phyloP scores from a whole-genome alignment of 2,888 invertebrate species.

The Clunio marinus region DNA sequence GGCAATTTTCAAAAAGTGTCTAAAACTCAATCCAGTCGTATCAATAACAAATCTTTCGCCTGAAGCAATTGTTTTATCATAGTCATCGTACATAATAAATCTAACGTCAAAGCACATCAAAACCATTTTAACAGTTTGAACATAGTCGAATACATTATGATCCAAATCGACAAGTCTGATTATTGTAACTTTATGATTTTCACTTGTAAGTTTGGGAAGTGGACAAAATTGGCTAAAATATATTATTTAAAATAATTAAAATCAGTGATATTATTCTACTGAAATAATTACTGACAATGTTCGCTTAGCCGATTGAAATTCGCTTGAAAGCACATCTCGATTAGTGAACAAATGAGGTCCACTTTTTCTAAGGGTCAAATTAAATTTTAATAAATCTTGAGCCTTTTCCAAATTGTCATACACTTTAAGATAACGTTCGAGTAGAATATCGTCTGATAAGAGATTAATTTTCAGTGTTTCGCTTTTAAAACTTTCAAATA shows the following conservation, averaged over 20 bases:
- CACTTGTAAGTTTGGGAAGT: constrained; percentile 2
- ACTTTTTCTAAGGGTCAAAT: neutral
- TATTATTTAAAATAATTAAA: neutral
- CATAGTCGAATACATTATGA: neutral
- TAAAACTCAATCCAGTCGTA: neutral
- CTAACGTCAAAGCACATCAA: constrained; percentile 12
- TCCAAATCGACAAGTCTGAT: neutral
- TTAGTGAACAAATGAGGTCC: constrained; percentile 1
- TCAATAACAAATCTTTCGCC: constrained; percentile 25
- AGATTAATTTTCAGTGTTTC: too few species aligned
- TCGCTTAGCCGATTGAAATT: constrained; percentile 9
- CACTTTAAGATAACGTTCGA: constrained; percentile 16
- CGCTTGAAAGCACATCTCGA: constrained; percentile 15
- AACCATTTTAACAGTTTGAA: neutral
- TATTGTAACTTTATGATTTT: constrained; percentile 16
- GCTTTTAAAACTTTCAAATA: too few species aligned
- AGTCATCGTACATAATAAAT: neutral
- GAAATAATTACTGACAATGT: neutral
- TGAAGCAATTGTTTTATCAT: neutral
- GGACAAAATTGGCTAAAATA: constrained; percentile 22
- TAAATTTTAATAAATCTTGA: neutral
- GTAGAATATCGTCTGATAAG: too few species aligned
- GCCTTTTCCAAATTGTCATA: neutral
- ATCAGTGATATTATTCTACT: neutral
- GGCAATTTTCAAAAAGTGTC: neutral